A percentile compares a stretch with the other conserved stretches of the same genome.
These are phyloP conservation scores for Scolanthus callimorphus DNA, from an alignment of 92 coral and sea anemone species.

Conservation along the genomic window DNA sequence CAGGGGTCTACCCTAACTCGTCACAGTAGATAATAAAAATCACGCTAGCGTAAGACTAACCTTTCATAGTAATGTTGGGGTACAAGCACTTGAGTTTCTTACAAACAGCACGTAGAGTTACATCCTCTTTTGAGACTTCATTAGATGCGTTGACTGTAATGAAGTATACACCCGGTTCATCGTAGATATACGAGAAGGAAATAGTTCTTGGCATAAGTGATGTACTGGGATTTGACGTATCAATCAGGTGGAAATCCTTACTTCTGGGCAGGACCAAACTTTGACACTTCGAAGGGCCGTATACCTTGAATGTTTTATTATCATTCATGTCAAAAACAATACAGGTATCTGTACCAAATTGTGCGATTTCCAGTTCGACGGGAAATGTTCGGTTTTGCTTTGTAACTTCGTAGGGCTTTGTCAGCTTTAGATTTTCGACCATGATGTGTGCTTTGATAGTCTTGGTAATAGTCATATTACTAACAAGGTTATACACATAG, in stretches of 20 bases:
- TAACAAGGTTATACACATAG: conserved; percentile 65
- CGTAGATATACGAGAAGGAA: conserved; percentile 29
- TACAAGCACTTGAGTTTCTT: conserved; percentile 30
- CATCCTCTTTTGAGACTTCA: conserved; percentile 42
- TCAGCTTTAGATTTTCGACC: conserved; percentile 20
- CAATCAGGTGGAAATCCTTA: background rate
- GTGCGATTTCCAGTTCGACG: conserved; percentile 42
- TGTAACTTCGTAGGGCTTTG: conserved; percentile 59
- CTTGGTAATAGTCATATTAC: conserved; percentile 9
- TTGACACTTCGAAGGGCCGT: conserved; percentile 45
- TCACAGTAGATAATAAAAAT: too few species aligned
- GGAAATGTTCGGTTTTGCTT: conserved; percentile 34
- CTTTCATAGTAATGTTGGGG: conserved; percentile 66
- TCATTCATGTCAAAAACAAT: conserved; percentile 58
- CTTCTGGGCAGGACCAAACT: background rate
- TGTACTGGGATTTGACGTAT: too few species aligned
- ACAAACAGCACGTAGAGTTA: conserved; percentile 50
- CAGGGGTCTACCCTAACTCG: too few species aligned
- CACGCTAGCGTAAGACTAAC: too few species aligned
- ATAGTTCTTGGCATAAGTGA: conserved; percentile 9
- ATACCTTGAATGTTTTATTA: conserved; percentile 31
- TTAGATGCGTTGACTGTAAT: conserved; percentile 69
- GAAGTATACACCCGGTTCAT: conserved; percentile 26
- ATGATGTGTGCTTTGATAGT: conserved; percentile 32
- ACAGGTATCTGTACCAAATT: conserved; percentile 67